These are phyloP conservation scores for Gallinago solitaria DNA, from an alignment of 2,797 vertebrate genomes.

Conservation along the genomic window DNA sequence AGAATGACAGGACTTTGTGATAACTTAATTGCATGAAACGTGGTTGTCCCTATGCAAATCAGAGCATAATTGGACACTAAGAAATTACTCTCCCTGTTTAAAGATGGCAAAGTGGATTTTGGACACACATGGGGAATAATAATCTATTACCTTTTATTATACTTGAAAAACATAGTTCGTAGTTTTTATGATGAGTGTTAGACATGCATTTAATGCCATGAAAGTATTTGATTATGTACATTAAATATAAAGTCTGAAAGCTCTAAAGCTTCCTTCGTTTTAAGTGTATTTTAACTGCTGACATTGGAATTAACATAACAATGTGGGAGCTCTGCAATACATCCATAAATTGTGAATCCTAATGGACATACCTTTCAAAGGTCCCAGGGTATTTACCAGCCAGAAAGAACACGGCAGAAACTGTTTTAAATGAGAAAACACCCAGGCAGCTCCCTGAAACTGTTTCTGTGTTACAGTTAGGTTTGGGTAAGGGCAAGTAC, in stretches of 20 bases:
- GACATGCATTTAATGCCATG: conserved; percentile 55
- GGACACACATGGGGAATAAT: conserved; percentile 42
- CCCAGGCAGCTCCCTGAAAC: not conserved
- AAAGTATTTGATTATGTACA: conserved; percentile 63
- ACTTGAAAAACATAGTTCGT: conserved; percentile 54
- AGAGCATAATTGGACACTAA: conserved; percentile 35
- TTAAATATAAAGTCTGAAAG: conserved; percentile 65
- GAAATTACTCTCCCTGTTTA: conserved; percentile 11
- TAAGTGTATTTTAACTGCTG: conserved; percentile 73
- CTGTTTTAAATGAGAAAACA: not conserved
- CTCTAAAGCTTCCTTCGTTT: conserved; percentile 57
- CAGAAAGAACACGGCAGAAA: not conserved
- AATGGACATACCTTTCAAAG: conserved; percentile 13
- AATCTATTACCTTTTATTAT: conserved; percentile 53
- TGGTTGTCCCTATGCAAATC: conserved; percentile 55
- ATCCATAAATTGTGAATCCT: conserved; percentile 57
- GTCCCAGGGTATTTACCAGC: not conserved
- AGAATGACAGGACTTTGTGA: conserved; percentile 64
- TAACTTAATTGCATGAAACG: conserved; percentile 50
- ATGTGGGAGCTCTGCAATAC: conserved; percentile 34
- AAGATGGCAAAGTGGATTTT: conserved; percentile 45
- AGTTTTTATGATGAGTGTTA: conserved; percentile 54
- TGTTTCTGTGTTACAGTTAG: not conserved
- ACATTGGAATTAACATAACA: conserved; percentile 66
- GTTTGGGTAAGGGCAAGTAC: not conserved